phyloP scores from a whole-genome alignment of 2,113 vertebrate genomes.

The Clinocottus analis region DNA sequence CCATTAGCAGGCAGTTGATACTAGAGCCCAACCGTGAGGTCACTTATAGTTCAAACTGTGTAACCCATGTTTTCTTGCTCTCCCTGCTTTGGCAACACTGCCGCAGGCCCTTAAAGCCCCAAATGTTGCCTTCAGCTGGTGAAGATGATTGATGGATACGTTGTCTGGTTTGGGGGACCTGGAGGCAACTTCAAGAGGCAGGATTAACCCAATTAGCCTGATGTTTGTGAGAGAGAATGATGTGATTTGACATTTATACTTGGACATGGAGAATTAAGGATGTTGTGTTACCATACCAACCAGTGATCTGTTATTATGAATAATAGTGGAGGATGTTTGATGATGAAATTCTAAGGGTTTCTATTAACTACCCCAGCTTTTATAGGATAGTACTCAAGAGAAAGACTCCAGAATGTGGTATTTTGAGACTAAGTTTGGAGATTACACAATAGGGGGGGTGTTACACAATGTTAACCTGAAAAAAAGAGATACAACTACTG shows the following conservation, averaged over 20 bases:
- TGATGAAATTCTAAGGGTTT: not conserved
- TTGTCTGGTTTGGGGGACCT: not conserved
- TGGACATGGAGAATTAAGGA: too few relatives aligned
- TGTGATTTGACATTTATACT: slow-evolving; percentile 33
- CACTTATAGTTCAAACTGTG: slow-evolving; percentile 58
- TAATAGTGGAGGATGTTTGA: slow-evolving; percentile 19
- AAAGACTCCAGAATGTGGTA: not conserved
- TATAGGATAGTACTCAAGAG: not conserved
- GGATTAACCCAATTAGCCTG: slow-evolving; percentile 35
- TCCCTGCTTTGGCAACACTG: not conserved
- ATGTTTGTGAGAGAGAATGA: slow-evolving; percentile 22
- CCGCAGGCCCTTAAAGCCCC: not conserved
- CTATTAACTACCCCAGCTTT: not conserved
- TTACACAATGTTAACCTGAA: not conserved
- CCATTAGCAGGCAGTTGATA: slow-evolving; percentile 50
- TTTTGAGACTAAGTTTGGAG: not conserved
- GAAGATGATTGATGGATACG: slow-evolving; percentile 27
- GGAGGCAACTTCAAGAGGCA: slow-evolving; percentile 34
- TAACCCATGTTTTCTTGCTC: not conserved
- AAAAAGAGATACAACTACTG: not conserved
- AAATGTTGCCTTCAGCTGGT: slow-evolving; percentile 9
- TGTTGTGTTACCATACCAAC: slow-evolving; percentile 45
- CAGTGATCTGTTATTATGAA: slow-evolving; percentile 20
- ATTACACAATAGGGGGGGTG: not conserved
- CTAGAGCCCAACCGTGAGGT: slow-evolving; percentile 30